Conservation (phyloP, 53 echinoderm and acorn worm species). For the Apostichopus leukothele region DNA sequence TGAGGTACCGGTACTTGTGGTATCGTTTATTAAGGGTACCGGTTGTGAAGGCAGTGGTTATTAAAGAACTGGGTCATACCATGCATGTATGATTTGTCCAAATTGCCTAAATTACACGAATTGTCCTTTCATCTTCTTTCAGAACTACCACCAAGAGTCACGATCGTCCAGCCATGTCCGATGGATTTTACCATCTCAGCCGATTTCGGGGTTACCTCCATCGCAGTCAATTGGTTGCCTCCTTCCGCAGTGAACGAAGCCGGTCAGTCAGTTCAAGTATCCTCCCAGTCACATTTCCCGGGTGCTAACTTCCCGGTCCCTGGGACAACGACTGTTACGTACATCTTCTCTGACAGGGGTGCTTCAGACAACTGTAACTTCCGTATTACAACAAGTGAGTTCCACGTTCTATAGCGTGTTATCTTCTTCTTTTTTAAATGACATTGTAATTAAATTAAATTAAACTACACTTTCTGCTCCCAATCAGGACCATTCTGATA, state of each 20-base stretch:
- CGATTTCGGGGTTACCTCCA: not conserved
- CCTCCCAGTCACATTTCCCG: constrained; percentile 41
- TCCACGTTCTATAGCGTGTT: not conserved
- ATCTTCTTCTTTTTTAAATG: too few relatives aligned
- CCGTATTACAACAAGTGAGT: constrained; percentile 32
- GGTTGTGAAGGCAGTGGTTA: too few relatives aligned
- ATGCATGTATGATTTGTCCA: too few relatives aligned
- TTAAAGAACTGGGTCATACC: too few relatives aligned
- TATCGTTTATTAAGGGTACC: too few relatives aligned
- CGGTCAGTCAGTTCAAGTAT: not conserved
- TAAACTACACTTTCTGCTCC: too few relatives aligned
- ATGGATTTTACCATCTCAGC: constrained; percentile 17
- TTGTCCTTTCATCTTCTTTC: not conserved
- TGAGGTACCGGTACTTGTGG: too few relatives aligned
- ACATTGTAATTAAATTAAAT: too few relatives aligned
- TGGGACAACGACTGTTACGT: constrained; percentile 4
- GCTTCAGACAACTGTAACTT: constrained; percentile 15
- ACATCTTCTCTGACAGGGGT: not conserved
- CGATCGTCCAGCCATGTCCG: constrained; percentile 41
- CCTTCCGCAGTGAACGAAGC: constrained; percentile 15
- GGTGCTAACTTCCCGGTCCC: constrained; percentile 37
- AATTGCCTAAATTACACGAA: too few relatives aligned
- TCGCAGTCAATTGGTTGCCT: constrained; percentile 16
- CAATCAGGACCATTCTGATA: too few relatives aligned
- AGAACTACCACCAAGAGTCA: constrained; percentile 23